phyloP scores from a whole-genome alignment of 2,888 invertebrate genomes.

The Phengaris arion region DNA sequence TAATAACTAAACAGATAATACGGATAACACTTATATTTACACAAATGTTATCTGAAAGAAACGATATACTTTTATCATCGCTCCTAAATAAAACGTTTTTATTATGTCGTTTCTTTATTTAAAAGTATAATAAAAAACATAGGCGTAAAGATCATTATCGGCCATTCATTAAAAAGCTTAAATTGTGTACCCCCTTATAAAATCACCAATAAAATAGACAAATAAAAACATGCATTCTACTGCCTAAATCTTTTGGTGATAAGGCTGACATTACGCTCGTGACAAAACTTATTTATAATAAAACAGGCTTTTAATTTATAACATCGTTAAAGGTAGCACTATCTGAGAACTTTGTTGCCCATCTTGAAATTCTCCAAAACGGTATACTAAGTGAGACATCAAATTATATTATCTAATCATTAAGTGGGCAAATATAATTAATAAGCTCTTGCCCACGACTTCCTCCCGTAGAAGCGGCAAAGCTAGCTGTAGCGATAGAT shows the following conservation, averaged over 20 bases:
- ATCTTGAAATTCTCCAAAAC: slow-evolving; percentile 9
- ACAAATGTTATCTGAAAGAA: slow-evolving; percentile 8
- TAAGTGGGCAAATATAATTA: neutral
- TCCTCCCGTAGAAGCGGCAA: neutral
- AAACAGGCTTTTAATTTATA: slow-evolving; percentile 25
- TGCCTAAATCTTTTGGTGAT: neutral
- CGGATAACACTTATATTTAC: slow-evolving; percentile 4
- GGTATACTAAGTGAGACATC: neutral
- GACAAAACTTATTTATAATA: slow-evolving; percentile 17
- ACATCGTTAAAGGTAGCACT: slow-evolving; percentile 24
- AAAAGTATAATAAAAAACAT: neutral
- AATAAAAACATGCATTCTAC: slow-evolving; percentile 10
- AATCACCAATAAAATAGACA: slow-evolving; percentile 3
- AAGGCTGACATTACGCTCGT: neutral
- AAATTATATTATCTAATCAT: neutral
- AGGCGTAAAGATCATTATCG: neutral
- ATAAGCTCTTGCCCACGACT: neutral
- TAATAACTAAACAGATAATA: slow-evolving; percentile 18
- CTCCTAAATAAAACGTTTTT: slow-evolving; percentile 10
- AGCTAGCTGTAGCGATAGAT: neutral
- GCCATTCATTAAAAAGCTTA: slow-evolving; percentile 5
- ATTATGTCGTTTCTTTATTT: slow-evolving; percentile 6
- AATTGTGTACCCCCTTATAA: slow-evolving; percentile 13
- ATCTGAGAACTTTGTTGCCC: slow-evolving; percentile 5
- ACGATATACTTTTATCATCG: neutral